Conservation (phyloP, 2,888 invertebrate species). For the Campoplex capitator region DNA sequence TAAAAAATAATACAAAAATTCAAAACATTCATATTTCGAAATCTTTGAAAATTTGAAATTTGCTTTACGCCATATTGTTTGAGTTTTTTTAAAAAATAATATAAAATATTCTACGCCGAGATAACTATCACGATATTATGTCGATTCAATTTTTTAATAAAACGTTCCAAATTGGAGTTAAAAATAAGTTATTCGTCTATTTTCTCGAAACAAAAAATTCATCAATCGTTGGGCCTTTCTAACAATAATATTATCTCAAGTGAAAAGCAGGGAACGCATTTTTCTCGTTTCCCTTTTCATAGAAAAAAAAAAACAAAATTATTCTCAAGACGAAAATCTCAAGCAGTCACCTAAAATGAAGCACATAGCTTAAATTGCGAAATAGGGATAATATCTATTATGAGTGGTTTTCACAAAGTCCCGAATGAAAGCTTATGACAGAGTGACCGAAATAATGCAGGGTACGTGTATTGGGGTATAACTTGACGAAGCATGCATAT, state of each 20-base stretch:
- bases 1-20: background rate
- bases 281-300: background rate
- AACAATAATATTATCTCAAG: background rate
- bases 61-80: background rate
- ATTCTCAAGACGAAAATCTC: background rate
- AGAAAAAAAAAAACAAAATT: background rate
- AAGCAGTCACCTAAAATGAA: background rate
- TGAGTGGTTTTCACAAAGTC: conserved; percentile 6
- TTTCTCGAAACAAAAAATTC: background rate
- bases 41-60: background rate
- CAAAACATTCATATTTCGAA: background rate
- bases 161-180: background rate
- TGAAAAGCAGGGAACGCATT: no score
- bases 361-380: background rate
- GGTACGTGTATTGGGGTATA: conserved; percentile 26
- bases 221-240: background rate
- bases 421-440: background rate
- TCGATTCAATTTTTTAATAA: background rate
- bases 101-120: background rate
- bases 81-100: background rate
- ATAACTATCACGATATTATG: background rate
- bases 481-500: conserved; percentile 55
- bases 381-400: background rate
- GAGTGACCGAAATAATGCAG: background rate
- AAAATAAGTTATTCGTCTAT: background rate